phyloP scores from a whole-genome alignment of 2,113 vertebrate species.

The Helogale parvula region DNA sequence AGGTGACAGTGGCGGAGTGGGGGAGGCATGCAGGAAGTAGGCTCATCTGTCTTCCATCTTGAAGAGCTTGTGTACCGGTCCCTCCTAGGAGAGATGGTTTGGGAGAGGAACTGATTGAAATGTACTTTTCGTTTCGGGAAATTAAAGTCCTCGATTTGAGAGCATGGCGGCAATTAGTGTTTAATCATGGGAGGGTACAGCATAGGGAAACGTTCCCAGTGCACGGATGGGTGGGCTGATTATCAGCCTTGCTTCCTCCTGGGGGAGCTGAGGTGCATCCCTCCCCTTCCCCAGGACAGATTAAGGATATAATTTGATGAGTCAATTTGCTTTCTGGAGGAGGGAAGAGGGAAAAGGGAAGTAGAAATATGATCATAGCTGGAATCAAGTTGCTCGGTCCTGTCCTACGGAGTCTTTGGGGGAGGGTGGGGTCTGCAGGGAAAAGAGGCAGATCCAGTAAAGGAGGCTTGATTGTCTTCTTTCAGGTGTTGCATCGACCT shows the following conservation, averaged over 20 bases:
- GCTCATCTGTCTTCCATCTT: not conserved
- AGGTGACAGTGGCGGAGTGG: fast-evolving
- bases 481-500: not conserved
- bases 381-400: slow-evolving; percentile 70
- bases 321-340: slow-evolving; percentile 81
- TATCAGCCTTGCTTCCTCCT: slow-evolving; percentile 45
- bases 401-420: not conserved
- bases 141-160: slow-evolving; percentile 85
- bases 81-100: slow-evolving; percentile 56
- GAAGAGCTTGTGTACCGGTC: not conserved
- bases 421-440: no score
- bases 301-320: slow-evolving; percentile 82
- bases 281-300: slow-evolving; percentile 73
- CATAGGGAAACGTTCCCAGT: not conserved
- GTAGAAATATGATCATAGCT: slow-evolving; percentile 76
- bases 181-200: slow-evolving; percentile 84
- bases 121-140: slow-evolving; percentile 80
- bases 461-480: not conserved
- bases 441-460: not conserved
- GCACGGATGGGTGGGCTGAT: slow-evolving; percentile 67
- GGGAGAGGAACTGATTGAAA: slow-evolving; percentile 80
- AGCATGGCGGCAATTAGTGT: slow-evolving; percentile 81
- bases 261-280: slow-evolving; percentile 49
- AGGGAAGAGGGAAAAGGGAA: slow-evolving; percentile 20
- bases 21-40: not conserved